These are phyloP conservation scores for Luehdorfia chinensis DNA, from an alignment of 1,140 invertebrate species.

Conservation along the genomic window DNA sequence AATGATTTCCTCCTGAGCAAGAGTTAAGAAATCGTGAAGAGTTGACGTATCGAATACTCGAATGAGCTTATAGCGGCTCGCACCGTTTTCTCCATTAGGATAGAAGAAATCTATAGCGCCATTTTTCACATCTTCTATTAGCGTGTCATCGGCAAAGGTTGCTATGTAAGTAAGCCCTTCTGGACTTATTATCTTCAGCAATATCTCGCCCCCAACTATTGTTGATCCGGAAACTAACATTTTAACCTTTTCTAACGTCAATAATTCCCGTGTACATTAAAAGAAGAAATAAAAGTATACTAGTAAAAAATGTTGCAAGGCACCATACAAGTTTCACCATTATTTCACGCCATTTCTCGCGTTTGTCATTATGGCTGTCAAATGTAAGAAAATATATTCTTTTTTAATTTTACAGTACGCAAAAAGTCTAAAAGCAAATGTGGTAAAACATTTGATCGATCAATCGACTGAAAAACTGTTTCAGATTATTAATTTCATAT, in stretches of 20 bases:
- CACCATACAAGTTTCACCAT: constrained; percentile 49
- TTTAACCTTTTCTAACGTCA: constrained; percentile 15
- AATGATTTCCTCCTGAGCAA: constrained; percentile 49
- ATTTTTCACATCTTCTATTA: constrained; percentile 62
- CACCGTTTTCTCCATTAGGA: constrained; percentile 48
- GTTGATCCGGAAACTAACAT: constrained; percentile 57
- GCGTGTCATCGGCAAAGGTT: constrained; percentile 52
- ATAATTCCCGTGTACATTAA: constrained; percentile 32
- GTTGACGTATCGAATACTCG: constrained; percentile 53
- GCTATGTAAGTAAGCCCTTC: constrained; percentile 51
- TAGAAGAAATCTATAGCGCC: constrained; percentile 60
- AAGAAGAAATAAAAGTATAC: constrained; percentile 40
- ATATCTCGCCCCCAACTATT: constrained; percentile 33
- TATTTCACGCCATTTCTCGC: constrained; percentile 25
- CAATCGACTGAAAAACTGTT: too few relatives aligned
- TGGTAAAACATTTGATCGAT: too few relatives aligned
- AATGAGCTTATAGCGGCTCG: constrained; percentile 53
- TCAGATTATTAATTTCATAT: too few relatives aligned
- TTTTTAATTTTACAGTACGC: too few relatives aligned
- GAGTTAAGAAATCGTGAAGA: constrained; percentile 53
- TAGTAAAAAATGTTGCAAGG: constrained; percentile 42
- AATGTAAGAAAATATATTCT: too few relatives aligned
- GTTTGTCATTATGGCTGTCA: too few relatives aligned
- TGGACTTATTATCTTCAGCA: constrained; percentile 55
- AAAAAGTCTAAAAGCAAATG: too few relatives aligned